Evolutionary conservation across 2,113 vertebrate species (phyloP), one percentile per base, ranked within the genome.

Genomic region (Microcebus ravelobensis): DNA sequence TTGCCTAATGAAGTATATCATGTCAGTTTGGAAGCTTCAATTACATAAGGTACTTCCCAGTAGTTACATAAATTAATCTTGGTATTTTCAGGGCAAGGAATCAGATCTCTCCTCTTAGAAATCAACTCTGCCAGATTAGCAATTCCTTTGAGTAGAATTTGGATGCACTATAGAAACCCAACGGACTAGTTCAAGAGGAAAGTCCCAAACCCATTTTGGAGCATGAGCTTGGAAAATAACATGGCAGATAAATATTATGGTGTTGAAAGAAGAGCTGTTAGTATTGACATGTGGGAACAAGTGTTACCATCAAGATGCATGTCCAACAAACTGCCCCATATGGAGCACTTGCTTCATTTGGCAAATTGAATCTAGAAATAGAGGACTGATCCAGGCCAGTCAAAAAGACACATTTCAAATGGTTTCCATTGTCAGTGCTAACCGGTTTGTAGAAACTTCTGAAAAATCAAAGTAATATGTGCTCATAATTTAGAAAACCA

Each of bases 1-100:
- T 94, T 91, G 73, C 50, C 81, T 97, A 34, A 96, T 96, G 96
- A 97, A 74, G 94, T 91, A 0, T 23, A 91, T 97, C 9, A 0
- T 61, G 93, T 76, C 21, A 10, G 81, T 27, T 96, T 98, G 95
- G 95, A 96, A 97, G 94, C 96, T 76, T 95, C 96, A 96, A 70
- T 98, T 98, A 67, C 45, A 65, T 55, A 55, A 95, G 95, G 81
- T 97, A 94, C 96, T 98, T 98, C 97, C 97, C 90, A 31, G 42
- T 95, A 91, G 94, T 96, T 98, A 52, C 81, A 93, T 89, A 97
- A 98, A 98, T 98, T 98, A 98, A 97, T 98, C 97, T 96, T 91
- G 70, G 68, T 96, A 83, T 93, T 98, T 98, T 96, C 90, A 93
- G 84, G 63, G 90, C 96, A 94, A 92, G 97, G 97, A 98, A 90